Evolutionary conservation across 2,797 vertebrate genomes (phyloP).

Genomic region (Ciconia nigra): DNA sequence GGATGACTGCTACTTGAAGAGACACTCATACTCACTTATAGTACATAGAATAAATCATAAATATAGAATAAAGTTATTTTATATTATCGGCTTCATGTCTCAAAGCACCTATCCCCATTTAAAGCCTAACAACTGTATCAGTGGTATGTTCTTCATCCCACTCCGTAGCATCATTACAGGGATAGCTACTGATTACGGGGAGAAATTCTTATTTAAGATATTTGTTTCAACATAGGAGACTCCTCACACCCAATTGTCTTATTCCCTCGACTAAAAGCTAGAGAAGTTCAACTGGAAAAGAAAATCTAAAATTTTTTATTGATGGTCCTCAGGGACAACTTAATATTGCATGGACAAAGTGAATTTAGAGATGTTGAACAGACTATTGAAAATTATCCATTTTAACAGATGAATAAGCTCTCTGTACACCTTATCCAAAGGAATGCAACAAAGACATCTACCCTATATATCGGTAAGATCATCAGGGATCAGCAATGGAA

Average conservation of each 20-base stretch:
- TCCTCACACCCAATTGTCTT: background rate
- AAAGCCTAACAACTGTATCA: background rate
- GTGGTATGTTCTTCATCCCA: accelerated
- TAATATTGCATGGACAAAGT: background rate
- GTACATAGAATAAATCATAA: background rate
- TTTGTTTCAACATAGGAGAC: background rate
- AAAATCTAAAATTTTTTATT: background rate
- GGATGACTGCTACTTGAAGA: background rate
- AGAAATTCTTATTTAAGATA: background rate
- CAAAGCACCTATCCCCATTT: background rate
- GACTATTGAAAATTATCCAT: accelerated
- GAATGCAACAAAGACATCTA: background rate
- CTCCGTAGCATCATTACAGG: background rate
- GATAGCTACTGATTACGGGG: background rate
- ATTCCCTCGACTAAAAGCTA: background rate
- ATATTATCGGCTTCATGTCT: background rate
- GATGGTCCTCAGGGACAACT: background rate
- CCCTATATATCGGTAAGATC: background rate
- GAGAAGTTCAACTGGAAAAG: background rate
- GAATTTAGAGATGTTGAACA: background rate
- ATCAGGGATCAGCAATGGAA: background rate
- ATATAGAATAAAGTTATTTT: background rate
- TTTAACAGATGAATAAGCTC: background rate
- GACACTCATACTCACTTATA: background rate
- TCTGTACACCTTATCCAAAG: background rate